Conservation (phyloP, 1,140 invertebrate genomes). For the Brachionus rubens region DNA sequence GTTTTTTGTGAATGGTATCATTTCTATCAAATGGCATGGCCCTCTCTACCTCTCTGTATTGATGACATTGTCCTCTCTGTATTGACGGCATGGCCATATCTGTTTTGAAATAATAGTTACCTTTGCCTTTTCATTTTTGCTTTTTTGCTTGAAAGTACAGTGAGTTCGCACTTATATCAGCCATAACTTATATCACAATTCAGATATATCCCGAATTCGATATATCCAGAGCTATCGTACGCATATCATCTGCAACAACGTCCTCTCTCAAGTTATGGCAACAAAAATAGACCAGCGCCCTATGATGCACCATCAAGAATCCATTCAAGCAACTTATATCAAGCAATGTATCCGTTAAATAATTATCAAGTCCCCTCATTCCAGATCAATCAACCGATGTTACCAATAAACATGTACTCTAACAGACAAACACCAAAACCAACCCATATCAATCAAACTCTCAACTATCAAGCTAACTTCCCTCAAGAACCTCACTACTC, state of each 20-base stretch:
- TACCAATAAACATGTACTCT: constrained; percentile 6
- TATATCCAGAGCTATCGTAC: too few species aligned
- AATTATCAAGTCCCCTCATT: neutral
- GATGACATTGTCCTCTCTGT: too few species aligned
- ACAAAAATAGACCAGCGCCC: neutral
- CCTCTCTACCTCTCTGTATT: too few species aligned
- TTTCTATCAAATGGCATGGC: too few species aligned
- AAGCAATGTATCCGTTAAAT: neutral
- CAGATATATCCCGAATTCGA: too few species aligned
- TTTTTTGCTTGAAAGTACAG: too few species aligned
- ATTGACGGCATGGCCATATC: too few species aligned
- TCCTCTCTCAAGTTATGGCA: neutral
- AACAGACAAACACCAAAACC: neutral
- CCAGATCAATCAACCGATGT: neutral
- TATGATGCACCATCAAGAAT: constrained; percentile 1
- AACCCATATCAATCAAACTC: neutral
- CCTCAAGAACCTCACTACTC: neutral
- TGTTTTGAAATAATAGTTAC: too few species aligned
- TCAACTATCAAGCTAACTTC: neutral
- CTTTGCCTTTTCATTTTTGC: too few species aligned
- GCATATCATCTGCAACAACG: neutral
- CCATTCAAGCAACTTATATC: neutral
- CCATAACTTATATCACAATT: too few species aligned
- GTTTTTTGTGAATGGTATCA: too few species aligned
- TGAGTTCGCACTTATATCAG: too few species aligned